phyloP scores from a whole-genome alignment of 2,888 invertebrate species.

The Mesopsocus fuscifrons region DNA sequence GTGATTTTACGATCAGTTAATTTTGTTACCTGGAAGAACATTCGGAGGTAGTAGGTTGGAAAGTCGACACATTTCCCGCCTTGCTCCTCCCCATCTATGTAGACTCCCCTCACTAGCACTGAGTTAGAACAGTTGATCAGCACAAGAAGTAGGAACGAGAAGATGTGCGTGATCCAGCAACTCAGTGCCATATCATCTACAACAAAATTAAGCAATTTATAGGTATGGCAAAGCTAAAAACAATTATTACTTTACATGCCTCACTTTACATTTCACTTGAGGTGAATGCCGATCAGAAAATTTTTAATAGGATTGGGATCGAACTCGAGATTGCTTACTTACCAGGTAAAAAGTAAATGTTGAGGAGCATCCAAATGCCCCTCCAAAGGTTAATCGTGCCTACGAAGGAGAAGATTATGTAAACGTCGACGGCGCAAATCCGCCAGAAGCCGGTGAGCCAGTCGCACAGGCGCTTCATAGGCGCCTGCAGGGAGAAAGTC shows the following conservation, averaged over 20 bases:
- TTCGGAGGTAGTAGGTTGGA: conserved; percentile 62
- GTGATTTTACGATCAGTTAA: too few relatives aligned
- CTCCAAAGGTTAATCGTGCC: conserved; percentile 80
- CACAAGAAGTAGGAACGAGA: conserved; percentile 52
- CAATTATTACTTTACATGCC: too few relatives aligned
- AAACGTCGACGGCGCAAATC: conserved; percentile 52
- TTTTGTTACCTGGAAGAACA: conserved; percentile 46
- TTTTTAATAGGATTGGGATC: too few relatives aligned
- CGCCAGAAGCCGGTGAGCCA: conserved; percentile 44
- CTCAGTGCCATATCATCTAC: conserved; percentile 52
- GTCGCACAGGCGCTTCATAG: conserved; percentile 49
- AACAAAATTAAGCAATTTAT: conserved; percentile 19
- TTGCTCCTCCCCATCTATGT: conserved; percentile 70
- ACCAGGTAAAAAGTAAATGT: conserved; percentile 62
- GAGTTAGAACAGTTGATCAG: conserved; percentile 75
- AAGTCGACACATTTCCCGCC: conserved; percentile 67
- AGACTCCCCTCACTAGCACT: conserved; percentile 67
- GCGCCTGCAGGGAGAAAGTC: conserved; percentile 55
- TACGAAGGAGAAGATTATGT: conserved; percentile 54
- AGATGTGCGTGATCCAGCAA: conserved; percentile 61
- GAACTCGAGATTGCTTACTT: too few relatives aligned
- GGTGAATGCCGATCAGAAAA: too few relatives aligned
- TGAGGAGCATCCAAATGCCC: conserved; percentile 65
- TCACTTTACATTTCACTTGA: too few relatives aligned
- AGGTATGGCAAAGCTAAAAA: conserved; percentile 4